Conservation (phyloP, 2,797 vertebrate species). For the Hapalemur alaotrensis region DNA sequence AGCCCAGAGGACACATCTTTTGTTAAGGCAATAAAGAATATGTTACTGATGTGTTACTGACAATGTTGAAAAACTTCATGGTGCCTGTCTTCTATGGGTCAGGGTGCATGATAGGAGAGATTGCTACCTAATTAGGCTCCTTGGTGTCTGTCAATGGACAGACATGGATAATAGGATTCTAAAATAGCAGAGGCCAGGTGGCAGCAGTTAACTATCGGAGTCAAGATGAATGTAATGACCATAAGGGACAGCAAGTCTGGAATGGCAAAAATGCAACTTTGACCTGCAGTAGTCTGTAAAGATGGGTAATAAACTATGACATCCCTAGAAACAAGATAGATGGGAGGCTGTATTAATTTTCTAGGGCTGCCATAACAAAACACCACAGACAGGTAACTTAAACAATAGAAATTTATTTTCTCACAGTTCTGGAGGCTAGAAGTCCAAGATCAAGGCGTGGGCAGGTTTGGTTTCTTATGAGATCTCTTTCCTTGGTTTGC, state of each 20-base stretch:
- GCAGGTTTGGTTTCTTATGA: background rate
- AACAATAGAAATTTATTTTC: constrained; percentile 23
- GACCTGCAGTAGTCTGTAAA: background rate
- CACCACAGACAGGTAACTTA: background rate
- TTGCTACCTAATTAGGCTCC: background rate
- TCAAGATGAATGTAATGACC: background rate
- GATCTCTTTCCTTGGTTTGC: background rate
- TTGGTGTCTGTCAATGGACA: background rate
- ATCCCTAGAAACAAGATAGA: background rate
- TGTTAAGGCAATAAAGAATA: constrained; percentile 4
- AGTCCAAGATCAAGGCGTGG: background rate
- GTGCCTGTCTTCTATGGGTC: background rate
- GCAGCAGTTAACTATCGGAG: constrained; percentile 20
- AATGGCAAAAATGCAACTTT: background rate
- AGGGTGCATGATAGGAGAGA: background rate
- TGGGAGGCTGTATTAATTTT: background rate
- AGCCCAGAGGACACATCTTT: background rate
- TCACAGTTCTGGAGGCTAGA: background rate
- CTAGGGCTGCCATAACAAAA: background rate
- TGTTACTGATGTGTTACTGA: background rate
- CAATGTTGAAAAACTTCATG: background rate
- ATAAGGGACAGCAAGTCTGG: background rate
- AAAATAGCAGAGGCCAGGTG: background rate
- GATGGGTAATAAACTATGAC: background rate
- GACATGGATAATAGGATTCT: background rate